Conservation (phyloP, 2,113 vertebrate species). For the Marmota monax region DNA sequence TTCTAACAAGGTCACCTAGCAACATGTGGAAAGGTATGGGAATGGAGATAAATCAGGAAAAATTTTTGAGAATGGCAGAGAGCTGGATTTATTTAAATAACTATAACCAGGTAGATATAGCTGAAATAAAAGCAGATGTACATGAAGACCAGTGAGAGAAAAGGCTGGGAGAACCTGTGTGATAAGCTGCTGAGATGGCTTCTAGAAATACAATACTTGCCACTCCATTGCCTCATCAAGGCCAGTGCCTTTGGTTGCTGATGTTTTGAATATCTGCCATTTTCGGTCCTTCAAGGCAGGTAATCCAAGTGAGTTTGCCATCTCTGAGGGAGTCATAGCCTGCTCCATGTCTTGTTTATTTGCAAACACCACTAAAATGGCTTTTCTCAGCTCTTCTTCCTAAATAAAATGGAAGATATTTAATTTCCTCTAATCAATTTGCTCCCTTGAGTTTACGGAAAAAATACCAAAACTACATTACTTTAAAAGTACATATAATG, state of each 20-base stretch:
- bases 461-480: neutral
- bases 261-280: conserved; percentile 99
- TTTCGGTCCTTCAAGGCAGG: conserved; percentile 97
- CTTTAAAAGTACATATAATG: conserved; percentile 21
- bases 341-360: conserved; percentile 99
- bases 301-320: conserved; percentile 96
- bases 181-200: neutral
- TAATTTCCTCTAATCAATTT: neutral
- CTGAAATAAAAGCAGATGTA: neutral
- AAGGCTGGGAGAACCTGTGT: neutral
- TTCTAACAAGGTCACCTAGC: neutral
- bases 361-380: conserved; percentile 98
- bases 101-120: neutral
- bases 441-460: neutral
- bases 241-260: conserved; percentile 96
- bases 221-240: conserved; percentile 99
- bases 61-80: neutral
- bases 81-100: neutral
- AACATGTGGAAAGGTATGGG: neutral
- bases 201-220: conserved; percentile 84
- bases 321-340: conserved; percentile 98
- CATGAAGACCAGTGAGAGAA: neutral
- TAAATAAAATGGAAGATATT: conserved; percentile 77
- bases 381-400: conserved; percentile 99
- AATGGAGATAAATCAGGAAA: neutral